These are phyloP conservation scores for Hyposoter dolosus DNA, from an alignment of 2,888 invertebrate species.

Conservation along the genomic window DNA sequence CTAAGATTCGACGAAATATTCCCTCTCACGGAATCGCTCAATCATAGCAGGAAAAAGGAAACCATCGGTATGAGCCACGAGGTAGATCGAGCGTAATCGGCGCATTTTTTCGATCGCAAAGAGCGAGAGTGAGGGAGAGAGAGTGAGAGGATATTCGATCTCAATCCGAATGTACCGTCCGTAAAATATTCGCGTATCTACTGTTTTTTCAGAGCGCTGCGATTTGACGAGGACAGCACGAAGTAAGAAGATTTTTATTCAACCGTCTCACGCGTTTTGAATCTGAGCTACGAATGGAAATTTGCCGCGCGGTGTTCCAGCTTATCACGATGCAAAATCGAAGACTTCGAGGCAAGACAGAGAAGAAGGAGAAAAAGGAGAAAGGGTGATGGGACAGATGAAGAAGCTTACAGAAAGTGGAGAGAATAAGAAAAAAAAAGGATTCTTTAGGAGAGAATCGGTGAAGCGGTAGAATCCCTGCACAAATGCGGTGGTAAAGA, in stretches of 20 bases:
- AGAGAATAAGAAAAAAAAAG: too few relatives aligned
- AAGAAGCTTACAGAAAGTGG: too few relatives aligned
- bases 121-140: too few relatives aligned
- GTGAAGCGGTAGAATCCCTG: too few relatives aligned
- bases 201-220: constrained; percentile 28
- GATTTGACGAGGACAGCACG: constrained; percentile 5
- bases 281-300: constrained; percentile 61
- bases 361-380: constrained; percentile 33
- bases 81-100: constrained; percentile 37
- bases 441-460: too few relatives aligned
- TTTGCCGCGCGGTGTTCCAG: constrained; percentile 55
- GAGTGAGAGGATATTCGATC: too few relatives aligned
- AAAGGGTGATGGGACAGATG: neutral
- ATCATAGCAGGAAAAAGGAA: too few relatives aligned
- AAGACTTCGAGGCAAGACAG: neutral
- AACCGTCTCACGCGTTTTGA: constrained; percentile 15
- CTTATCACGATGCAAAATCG: constrained; percentile 55
- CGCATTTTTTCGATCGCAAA: constrained; percentile 36
- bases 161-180: constrained; percentile 30
- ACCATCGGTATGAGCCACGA: too few relatives aligned
- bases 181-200: constrained; percentile 31
- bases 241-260: constrained; percentile 51
- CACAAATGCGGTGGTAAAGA: constrained; percentile 25
- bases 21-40: too few relatives aligned
- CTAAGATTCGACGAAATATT: too few relatives aligned